Conservation (phyloP, 2,888 invertebrate species). For the Labia minor region DNA sequence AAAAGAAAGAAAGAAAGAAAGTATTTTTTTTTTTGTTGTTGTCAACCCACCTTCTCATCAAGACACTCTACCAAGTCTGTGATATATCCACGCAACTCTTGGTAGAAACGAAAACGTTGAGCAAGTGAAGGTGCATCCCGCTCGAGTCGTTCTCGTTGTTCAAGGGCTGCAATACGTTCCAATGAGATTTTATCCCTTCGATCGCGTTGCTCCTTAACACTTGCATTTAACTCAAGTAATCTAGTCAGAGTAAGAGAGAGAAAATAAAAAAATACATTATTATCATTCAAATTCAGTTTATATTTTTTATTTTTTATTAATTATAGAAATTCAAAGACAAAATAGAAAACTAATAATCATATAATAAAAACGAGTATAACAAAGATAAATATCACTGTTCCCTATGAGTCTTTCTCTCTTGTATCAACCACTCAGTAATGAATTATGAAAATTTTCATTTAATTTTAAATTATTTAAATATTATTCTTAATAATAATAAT, state of each 20-base stretch:
- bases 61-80: slow-evolving; percentile 95
- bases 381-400: too few relatives aligned
- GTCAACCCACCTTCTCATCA: slow-evolving; percentile 76
- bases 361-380: too few relatives aligned
- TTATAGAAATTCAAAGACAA: too few relatives aligned
- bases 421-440: too few relatives aligned
- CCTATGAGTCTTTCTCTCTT: too few relatives aligned
- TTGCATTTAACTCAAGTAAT: slow-evolving; percentile 46
- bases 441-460: too few relatives aligned
- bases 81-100: slow-evolving; percentile 89
- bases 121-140: slow-evolving; percentile 55
- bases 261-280: slow-evolving; percentile 15
- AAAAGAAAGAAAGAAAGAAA: background rate
- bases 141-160: slow-evolving; percentile 40
- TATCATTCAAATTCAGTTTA: too few relatives aligned
- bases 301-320: background rate
- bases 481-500: too few relatives aligned
- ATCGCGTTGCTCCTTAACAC: slow-evolving; percentile 43
- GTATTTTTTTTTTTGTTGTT: too few relatives aligned
- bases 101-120: slow-evolving; percentile 82
- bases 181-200: slow-evolving; percentile 43
- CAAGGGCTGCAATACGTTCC: slow-evolving; percentile 33
- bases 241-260: too few relatives aligned
- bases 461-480: too few relatives aligned
- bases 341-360: too few relatives aligned